Base-by-base conservation (phyloP, 2,797 vertebrate species). In the Meda fulgida region DNA sequence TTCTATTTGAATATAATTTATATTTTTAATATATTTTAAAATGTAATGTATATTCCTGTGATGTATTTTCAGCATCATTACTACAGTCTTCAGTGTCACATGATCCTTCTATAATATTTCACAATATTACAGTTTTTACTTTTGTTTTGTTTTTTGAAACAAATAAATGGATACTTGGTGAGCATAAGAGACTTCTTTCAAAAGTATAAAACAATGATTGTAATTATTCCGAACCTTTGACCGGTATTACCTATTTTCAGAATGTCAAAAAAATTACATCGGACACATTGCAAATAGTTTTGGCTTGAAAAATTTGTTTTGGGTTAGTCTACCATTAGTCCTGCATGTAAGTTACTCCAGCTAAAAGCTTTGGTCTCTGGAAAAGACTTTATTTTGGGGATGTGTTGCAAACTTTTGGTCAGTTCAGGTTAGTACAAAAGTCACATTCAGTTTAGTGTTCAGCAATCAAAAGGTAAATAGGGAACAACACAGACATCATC, bases 381-480 rank as follows among this genome's bases (percentile, higher is more conserved):
- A 73, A 82, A 48, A 73, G 4, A 16, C 18, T 73, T 79, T 80
- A 7, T 40, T 71, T 63, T 70, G 10, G 7, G 65, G 36, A 48
- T 53, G 65, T 80, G 46, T 26, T 60, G 51, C 51, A 55, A 55
- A n/a, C 51, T 81, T 31, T 38, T 65, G 58, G 81, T 78, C 38
- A 58, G 65, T 55, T 84, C 19, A 31, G 82, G 73, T 84, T 84
- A 70, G 48, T 58, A 29, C 31, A 69, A 84, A 77, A 67, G 70
- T 83, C 55, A 75, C 58, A 73, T 65, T 77, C 60, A 71, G 48
- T 78, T 78, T 53, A 60, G 36, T 67, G 53, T 77, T 53, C 60
- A 73, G 7, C 58, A 63, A 53, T 80, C 46, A 65, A 76, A 81
- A 73, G 91, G 93, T 78, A 91, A 93, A 90, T 95, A 96, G 95